phyloP scores from a whole-genome alignment of 2,797 vertebrate genomes.

The Eleutherodactylus coqui region DNA sequence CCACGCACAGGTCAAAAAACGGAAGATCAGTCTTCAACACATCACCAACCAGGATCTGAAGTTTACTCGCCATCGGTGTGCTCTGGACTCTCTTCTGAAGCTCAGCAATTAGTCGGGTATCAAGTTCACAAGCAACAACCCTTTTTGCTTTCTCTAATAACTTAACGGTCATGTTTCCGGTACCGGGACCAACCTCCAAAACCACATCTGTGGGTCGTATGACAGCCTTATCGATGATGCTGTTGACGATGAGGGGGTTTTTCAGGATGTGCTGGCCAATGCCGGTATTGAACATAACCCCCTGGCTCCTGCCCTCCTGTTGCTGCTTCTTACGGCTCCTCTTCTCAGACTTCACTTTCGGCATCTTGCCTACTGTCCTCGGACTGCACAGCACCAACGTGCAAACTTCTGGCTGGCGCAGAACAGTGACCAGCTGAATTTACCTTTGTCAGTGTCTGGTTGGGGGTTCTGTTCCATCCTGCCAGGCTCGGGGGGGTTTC shows the following conservation, averaged over 20 bases:
- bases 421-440: not conserved
- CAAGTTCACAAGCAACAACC: constrained; percentile 98
- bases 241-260: constrained; percentile 92
- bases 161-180: constrained; percentile 97
- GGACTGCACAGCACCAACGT: constrained; percentile 24
- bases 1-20: constrained; percentile 95
- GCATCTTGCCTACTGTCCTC: constrained; percentile 76
- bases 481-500: too few relatives aligned
- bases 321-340: constrained; percentile 78
- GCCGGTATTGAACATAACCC: constrained; percentile 93
- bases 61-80: constrained; percentile 90
- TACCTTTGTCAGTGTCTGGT: too few relatives aligned
- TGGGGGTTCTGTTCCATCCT: too few relatives aligned
- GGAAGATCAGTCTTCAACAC: constrained; percentile 93
- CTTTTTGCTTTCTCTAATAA: constrained; percentile 95
- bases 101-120: constrained; percentile 92
- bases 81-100: constrained; percentile 98
- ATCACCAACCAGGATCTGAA: constrained; percentile 93
- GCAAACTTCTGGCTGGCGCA: not conserved
- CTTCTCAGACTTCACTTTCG: constrained; percentile 81
- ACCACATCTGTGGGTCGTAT: constrained; percentile 94
- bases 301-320: constrained; percentile 80
- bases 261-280: constrained; percentile 97
- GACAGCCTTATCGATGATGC: constrained; percentile 95
- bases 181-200: constrained; percentile 96